These are phyloP conservation scores for Amiota communis DNA, from an alignment of 2,888 invertebrate species.

Conservation along the genomic window DNA sequence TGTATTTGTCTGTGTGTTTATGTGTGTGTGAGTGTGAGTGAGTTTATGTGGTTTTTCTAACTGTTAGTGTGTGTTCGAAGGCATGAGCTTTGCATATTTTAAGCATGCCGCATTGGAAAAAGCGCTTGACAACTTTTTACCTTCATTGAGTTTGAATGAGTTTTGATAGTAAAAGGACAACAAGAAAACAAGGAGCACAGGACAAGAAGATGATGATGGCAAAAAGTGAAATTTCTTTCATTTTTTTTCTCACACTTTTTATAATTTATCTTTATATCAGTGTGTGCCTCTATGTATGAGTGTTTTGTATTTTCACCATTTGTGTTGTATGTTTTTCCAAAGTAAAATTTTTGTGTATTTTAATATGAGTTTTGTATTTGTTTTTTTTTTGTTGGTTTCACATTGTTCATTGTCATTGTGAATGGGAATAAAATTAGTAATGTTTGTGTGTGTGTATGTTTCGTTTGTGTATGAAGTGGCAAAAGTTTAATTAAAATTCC, in stretches of 20 bases:
- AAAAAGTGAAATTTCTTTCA: constrained; percentile 25
- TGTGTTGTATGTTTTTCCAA: too few species aligned
- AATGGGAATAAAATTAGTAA: not conserved
- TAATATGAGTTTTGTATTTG: constrained; percentile 12
- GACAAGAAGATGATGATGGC: not conserved
- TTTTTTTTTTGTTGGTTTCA: constrained; percentile 12
- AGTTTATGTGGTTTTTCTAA: too few species aligned
- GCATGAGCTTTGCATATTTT: not conserved
- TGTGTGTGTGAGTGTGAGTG: not conserved
- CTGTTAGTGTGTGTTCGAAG: not conserved
- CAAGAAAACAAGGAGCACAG: not conserved
- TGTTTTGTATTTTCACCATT: too few species aligned
- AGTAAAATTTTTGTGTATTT: constrained; percentile 2
- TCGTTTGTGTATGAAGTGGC: constrained; percentile 40
- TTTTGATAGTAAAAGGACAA: not conserved
- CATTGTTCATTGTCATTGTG: too few species aligned
- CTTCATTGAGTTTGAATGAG: not conserved
- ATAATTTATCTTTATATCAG: too few species aligned
- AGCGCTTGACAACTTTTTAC: not conserved
- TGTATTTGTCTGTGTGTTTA: not conserved
- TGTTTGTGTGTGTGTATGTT: constrained; percentile 39
- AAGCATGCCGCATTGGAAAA: not conserved
- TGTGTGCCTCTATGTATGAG: too few species aligned
- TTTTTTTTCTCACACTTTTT: constrained; percentile 23
- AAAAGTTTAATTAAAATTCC: constrained; percentile 69